Conservation (phyloP, 2,113 vertebrate genomes). For the Hippolais icterina region DNA sequence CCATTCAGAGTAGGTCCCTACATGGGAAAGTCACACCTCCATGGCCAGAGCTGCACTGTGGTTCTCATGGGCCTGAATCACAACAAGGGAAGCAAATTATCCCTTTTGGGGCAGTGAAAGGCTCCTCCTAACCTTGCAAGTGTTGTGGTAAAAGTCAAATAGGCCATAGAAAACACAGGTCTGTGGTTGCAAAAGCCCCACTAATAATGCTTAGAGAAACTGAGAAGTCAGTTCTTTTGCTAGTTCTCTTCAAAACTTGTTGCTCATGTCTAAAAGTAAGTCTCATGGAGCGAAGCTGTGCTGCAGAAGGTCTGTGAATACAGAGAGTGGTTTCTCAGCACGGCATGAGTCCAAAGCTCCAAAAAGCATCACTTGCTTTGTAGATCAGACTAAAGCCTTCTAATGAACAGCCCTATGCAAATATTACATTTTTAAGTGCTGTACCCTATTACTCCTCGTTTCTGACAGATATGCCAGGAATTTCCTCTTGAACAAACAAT, state of each 20-base stretch:
- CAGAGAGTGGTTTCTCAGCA: not conserved
- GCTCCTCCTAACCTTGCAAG: not conserved
- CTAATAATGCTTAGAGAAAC: not conserved
- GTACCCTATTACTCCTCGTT: not conserved
- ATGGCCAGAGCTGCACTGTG: not conserved
- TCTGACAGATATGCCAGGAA: constrained; percentile 40
- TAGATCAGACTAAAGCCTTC: not conserved
- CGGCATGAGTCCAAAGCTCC: not conserved
- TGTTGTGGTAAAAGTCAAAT: not conserved
- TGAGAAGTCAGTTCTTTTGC: not conserved
- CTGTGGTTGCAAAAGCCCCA: not conserved
- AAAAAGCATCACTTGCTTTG: not conserved
- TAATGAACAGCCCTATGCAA: not conserved
- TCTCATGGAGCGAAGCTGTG: not conserved
- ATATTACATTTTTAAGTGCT: not conserved
- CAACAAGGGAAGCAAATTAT: not conserved
- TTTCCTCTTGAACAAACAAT: constrained; percentile 41
- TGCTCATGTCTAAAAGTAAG: not conserved
- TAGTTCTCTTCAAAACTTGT: not conserved
- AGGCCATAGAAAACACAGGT: not conserved
- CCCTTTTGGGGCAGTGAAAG: not conserved
- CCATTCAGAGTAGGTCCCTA: not conserved
- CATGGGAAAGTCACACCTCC: not conserved
- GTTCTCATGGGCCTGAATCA: not conserved
- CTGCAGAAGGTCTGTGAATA: not conserved